Evolutionary conservation across 2,888 invertebrate species (phyloP).

Genomic region (Meghimatium bilineatum): DNA sequence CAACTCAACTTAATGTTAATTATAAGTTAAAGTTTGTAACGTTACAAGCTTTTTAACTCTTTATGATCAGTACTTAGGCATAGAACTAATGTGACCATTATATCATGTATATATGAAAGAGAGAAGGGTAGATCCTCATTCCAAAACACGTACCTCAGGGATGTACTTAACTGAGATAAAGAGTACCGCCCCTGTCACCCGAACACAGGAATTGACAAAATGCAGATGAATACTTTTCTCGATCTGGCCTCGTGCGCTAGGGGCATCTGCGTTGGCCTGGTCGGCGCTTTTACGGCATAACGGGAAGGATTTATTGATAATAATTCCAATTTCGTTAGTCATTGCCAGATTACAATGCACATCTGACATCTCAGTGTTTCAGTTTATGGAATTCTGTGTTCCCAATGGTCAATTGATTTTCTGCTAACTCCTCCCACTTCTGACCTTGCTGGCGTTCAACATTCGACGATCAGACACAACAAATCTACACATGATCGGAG

Average conservation of each 20-base stretch:
- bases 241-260: slow-evolving; percentile 21
- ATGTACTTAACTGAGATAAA: slow-evolving; percentile 32
- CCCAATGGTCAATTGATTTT: background rate
- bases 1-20: no score
- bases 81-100: no score
- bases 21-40: no score
- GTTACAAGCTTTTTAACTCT: no score
- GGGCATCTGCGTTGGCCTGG: slow-evolving; percentile 5
- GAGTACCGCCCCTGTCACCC: slow-evolving; percentile 37
- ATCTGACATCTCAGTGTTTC: background rate
- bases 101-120: no score
- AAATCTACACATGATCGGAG: background rate
- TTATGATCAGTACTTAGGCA: no score
- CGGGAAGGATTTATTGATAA: slow-evolving; percentile 33
- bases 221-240: slow-evolving; percentile 33
- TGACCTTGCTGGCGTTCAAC: background rate
- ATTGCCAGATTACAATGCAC: background rate
- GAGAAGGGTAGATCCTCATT: background rate
- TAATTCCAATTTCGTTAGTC: slow-evolving; percentile 10
- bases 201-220: slow-evolving; percentile 38
- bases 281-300: background rate
- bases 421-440: background rate
- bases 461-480: background rate
- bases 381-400: background rate
- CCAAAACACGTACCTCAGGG: background rate